phyloP scores from a whole-genome alignment of 1,140 invertebrate genomes.

The Myzus persicae region DNA sequence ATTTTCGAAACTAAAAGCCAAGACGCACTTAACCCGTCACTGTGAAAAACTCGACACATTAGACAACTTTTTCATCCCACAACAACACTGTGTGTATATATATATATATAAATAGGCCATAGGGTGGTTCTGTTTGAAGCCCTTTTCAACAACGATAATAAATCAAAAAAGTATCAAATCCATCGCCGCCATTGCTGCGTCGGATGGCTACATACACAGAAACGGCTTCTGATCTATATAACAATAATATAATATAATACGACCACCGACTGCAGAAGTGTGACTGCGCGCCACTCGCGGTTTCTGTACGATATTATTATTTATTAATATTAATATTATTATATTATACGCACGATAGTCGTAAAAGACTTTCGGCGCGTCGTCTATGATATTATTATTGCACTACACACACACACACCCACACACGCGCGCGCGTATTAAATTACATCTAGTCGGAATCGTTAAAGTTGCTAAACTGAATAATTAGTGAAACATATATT shows the following conservation, averaged over 20 bases:
- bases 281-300: background rate
- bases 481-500: background rate
- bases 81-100: background rate
- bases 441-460: background rate
- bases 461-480: background rate
- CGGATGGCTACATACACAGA: background rate
- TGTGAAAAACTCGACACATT: constrained; percentile 44
- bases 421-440: no score
- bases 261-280: background rate
- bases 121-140: background rate
- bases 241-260: background rate
- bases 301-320: background rate
- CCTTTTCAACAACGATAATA: constrained; percentile 49
- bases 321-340: background rate
- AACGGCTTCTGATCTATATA: constrained; percentile 39
- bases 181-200: background rate
- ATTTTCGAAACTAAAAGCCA: constrained; percentile 49
- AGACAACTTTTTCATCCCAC: constrained; percentile 41
- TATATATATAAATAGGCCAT: background rate
- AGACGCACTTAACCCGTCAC: constrained; percentile 44
- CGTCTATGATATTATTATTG: no score
- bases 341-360: background rate
- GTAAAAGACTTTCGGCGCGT: background rate
- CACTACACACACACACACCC: no score
- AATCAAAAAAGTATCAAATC: constrained; percentile 50